These are phyloP conservation scores for Pampusana beccarii DNA, from an alignment of 2,113 vertebrate genomes.

Conservation along the genomic window DNA sequence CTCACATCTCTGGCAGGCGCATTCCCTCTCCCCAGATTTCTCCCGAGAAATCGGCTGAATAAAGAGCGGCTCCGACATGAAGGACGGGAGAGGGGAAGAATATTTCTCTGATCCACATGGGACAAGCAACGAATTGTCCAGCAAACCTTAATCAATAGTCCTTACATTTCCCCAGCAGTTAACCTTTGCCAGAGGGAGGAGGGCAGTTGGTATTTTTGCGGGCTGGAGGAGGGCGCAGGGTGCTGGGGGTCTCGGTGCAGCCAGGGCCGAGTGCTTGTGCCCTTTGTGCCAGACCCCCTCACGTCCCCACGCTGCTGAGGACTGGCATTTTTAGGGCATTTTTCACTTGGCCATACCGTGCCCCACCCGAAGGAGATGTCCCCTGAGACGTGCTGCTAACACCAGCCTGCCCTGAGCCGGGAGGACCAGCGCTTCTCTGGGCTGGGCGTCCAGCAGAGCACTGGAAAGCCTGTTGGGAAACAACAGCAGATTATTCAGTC, in stretches of 20 bases:
- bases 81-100: neutral
- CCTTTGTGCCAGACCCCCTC: neutral
- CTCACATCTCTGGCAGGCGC: slow-evolving; percentile 47
- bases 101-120: neutral
- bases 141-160: neutral
- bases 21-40: slow-evolving; percentile 57
- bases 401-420: neutral
- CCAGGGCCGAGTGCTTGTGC: rapidly evolving
- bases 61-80: neutral
- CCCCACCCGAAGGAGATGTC: rapidly evolving
- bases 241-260: rapidly evolving
- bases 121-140: neutral
- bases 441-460: neutral
- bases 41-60: slow-evolving; percentile 62
- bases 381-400: rapidly evolving
- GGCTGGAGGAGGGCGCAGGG: neutral
- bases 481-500: neutral
- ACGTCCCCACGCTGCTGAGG: rapidly evolving
- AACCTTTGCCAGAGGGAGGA: neutral
- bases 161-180: neutral
- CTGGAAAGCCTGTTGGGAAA: neutral
- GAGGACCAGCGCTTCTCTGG: neutral
- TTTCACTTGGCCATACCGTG: rapidly evolving
- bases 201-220: rapidly evolving
- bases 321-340: neutral